Base-by-base conservation (phyloP, 2,888 invertebrate genomes). In the Hipparchia sbordonii region DNA sequence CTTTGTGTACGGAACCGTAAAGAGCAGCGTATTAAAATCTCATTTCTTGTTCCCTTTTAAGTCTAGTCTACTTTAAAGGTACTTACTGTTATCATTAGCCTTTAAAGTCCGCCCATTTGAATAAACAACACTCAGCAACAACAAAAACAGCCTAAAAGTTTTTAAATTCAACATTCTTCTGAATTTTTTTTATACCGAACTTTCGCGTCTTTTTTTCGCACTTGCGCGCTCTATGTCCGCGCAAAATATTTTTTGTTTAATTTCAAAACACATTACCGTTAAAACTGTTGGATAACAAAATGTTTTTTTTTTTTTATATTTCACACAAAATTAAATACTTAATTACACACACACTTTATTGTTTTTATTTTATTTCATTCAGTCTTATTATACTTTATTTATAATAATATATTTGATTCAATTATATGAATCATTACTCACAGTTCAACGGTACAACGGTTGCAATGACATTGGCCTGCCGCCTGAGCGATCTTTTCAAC, bases 401-500 rank as follows among this genome's bases (percentile, higher is more conserved):
- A 23, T 13, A 13, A 13, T 63, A 51, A 46, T n/a, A n/a, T 46
- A n/a, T 52, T 39, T 63, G 12, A 60, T 23, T 60, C 10, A 39
- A 46, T 39, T 67, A 8, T 6, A 12, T 45, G 8, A 7, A 56
- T 57, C 56, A 71, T 74, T 76, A 71, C 72, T 72, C 81, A 81
- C 79, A 74, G 23, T 79, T 77, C 80, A 51, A 76, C 83, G 75
- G 78, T 78, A 72, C 81, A 73, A 73, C 81, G 79, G 82, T 82
- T 80, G 79, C 79, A 79, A 82, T 82, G 78, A 79, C 71, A 89
- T 89, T 91, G 87, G 79, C 77, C 78, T 77, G 81, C 91, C 87
- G 79, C 77, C 78, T 77, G 81, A 84, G 81, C 82, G 81, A 81
- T 82, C 84, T 84, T 83, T 83, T 83, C 84, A 82, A 85, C 82